Percentiles rank a stretch among this genome's conserved stretches.
These are phyloP conservation scores for Muscidifurax raptorellus DNA, from an alignment of 1,140 invertebrate species.

Conservation along the genomic window DNA sequence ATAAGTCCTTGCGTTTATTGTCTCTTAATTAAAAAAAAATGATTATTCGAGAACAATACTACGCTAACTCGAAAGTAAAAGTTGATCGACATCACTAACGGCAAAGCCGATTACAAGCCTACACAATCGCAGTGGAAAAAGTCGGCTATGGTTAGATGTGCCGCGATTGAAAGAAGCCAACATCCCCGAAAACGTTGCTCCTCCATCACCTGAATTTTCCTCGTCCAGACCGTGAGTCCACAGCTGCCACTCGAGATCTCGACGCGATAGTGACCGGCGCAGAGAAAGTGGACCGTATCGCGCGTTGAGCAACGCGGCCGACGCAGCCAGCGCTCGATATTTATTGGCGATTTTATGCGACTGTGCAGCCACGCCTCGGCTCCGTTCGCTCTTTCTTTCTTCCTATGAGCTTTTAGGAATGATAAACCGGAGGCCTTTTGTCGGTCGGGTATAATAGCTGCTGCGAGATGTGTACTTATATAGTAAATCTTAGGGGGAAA, in stretches of 20 bases:
- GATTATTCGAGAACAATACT: not conserved
- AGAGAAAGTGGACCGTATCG: conserved; percentile 70
- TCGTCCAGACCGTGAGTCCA: not conserved
- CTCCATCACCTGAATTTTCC: not conserved
- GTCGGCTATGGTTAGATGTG: not conserved
- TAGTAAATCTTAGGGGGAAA: not conserved
- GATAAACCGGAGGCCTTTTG: not conserved
- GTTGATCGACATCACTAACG: no score
- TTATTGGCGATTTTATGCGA: conserved; percentile 61
- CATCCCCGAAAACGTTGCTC: not conserved
- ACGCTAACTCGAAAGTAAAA: no score
- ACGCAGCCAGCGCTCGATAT: conserved; percentile 56
- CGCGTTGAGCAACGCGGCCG: conserved; percentile 64
- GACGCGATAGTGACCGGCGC: not conserved
- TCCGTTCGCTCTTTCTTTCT: not conserved
- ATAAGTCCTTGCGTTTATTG: not conserved
- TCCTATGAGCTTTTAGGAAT: not conserved
- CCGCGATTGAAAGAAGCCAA: not conserved
- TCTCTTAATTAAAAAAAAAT: not conserved
- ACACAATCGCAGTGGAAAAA: no score
- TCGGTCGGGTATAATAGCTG: not conserved
- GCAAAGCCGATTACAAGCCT: no score
- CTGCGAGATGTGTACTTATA: not conserved
- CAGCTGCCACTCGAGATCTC: not conserved
- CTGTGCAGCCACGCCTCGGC: conserved; percentile 29